Evolutionary conservation across 37 sponge, comb jelly and placozoan species (phyloP).

Genomic region (Dysidea cf. avara): DNA sequence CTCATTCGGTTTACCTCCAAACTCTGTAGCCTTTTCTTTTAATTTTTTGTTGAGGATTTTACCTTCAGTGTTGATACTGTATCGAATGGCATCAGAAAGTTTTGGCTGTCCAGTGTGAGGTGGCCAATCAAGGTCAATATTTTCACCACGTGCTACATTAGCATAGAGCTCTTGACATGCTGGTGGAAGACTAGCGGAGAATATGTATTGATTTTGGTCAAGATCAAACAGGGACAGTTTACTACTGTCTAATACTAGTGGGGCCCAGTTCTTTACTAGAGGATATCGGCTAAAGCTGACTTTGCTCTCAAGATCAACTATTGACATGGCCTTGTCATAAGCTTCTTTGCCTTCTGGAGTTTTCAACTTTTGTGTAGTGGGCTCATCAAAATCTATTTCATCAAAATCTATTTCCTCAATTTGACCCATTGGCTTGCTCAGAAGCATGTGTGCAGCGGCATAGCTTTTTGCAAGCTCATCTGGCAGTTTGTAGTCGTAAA

Average conservation of each 20-base stretch:
- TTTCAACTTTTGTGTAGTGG: too few relatives aligned
- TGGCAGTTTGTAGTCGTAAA: slow-evolving; percentile 14
- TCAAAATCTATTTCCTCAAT: slow-evolving; percentile 1
- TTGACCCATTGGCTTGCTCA: not conserved
- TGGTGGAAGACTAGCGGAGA: too few relatives aligned
- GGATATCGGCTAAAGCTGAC: slow-evolving; percentile 38
- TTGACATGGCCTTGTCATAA: too few relatives aligned
- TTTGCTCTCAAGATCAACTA: slow-evolving; percentile 34
- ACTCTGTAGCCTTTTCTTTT: slow-evolving; percentile 20
- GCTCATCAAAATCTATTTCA: not conserved
- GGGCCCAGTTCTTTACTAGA: slow-evolving; percentile 40
- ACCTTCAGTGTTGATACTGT: too few relatives aligned
- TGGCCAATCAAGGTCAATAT: slow-evolving; percentile 53
- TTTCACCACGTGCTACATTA: slow-evolving; percentile 27
- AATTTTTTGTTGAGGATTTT: slow-evolving; percentile 28
- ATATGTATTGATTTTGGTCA: too few relatives aligned
- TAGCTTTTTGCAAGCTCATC: not conserved
- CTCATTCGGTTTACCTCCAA: not conserved
- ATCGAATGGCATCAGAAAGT: too few relatives aligned
- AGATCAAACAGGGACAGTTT: slow-evolving; percentile 30
- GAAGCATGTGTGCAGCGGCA: not conserved
- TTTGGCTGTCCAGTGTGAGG: not conserved
- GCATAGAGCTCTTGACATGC: slow-evolving; percentile 48
- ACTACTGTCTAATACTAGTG: slow-evolving; percentile 43
- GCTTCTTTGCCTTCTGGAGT: too few relatives aligned